phyloP scores from a whole-genome alignment of 1,140 invertebrate species.

The Drosophila eugracilis region DNA sequence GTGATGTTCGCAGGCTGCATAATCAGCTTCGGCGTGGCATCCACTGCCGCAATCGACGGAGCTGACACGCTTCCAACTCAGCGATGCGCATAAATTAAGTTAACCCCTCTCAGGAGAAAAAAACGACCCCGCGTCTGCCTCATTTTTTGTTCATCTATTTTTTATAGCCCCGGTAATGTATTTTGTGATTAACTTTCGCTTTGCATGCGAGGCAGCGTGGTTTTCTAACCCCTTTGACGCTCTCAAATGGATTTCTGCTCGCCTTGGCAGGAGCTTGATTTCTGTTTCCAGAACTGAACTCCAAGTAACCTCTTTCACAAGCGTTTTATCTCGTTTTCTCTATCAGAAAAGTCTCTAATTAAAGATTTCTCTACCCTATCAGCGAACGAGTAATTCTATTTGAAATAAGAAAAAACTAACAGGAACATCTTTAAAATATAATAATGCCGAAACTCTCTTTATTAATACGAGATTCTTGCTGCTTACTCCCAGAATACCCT shows the following conservation, averaged over 20 bases:
- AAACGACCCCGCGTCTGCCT: constrained; percentile 69
- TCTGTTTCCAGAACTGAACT: neutral
- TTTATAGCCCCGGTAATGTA: constrained; percentile 70
- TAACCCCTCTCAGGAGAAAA: constrained; percentile 71
- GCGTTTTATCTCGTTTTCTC: no score
- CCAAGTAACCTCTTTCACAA: no score
- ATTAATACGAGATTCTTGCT: no score
- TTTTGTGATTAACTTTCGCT: constrained; percentile 84
- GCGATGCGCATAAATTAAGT: constrained; percentile 80
- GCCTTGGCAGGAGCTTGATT: neutral
- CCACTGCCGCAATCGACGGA: constrained; percentile 33
- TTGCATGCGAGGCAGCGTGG: constrained; percentile 69
- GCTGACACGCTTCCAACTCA: constrained; percentile 69
- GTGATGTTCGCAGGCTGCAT: constrained; percentile 53
- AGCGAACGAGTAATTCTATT: no score
- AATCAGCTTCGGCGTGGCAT: constrained; percentile 60
- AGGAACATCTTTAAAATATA: no score
- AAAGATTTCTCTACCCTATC: no score
- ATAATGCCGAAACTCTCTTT: no score
- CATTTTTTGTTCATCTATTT: constrained; percentile 76
- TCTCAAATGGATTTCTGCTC: constrained; percentile 2
- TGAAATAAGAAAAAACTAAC: no score
- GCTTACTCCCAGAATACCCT: no score
- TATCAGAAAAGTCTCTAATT: no score
- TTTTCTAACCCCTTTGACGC: constrained; percentile 31